These are phyloP conservation scores for Apodemia mormo DNA, from an alignment of 2,888 invertebrate species.

Conservation along the genomic window DNA sequence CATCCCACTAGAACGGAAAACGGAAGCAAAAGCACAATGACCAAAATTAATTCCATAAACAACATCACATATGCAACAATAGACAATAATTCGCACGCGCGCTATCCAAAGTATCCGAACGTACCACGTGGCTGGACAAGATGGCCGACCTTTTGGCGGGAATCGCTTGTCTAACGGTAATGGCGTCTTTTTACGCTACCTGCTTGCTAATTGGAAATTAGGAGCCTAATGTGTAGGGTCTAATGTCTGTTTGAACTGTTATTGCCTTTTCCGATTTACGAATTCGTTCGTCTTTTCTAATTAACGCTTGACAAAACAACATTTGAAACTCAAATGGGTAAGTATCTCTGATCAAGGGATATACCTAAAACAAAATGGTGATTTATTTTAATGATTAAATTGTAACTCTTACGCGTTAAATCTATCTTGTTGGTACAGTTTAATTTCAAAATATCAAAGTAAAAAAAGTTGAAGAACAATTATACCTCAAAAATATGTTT, in stretches of 20 bases:
- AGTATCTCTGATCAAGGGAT: background rate
- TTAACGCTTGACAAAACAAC: constrained; percentile 41
- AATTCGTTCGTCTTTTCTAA: constrained; percentile 63
- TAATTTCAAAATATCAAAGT: too few species aligned
- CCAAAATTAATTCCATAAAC: constrained; percentile 79
- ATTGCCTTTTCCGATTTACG: constrained; percentile 68
- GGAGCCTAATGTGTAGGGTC: constrained; percentile 74
- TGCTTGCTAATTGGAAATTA: constrained; percentile 80
- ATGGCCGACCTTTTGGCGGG: constrained; percentile 73
- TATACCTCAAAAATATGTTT: too few species aligned
- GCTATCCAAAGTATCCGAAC: constrained; percentile 55
- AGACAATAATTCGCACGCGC: constrained; percentile 79
- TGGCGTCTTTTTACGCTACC: constrained; percentile 79
- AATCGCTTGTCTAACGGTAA: constrained; percentile 64
- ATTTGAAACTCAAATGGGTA: constrained; percentile 27
- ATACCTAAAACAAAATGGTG: background rate
- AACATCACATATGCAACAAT: constrained; percentile 75
- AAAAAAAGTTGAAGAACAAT: too few species aligned
- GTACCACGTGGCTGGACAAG: constrained; percentile 54
- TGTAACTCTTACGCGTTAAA: background rate
- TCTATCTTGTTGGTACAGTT: too few species aligned
- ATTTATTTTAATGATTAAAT: background rate
- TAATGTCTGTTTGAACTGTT: constrained; percentile 63
- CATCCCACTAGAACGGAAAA: constrained; percentile 44
- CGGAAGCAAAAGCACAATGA: constrained; percentile 57